Percentiles rank a stretch among this genome's conserved stretches.
phyloP scores from a whole-genome alignment of 2,888 invertebrate species.

The Nemotelus pantherinus region DNA sequence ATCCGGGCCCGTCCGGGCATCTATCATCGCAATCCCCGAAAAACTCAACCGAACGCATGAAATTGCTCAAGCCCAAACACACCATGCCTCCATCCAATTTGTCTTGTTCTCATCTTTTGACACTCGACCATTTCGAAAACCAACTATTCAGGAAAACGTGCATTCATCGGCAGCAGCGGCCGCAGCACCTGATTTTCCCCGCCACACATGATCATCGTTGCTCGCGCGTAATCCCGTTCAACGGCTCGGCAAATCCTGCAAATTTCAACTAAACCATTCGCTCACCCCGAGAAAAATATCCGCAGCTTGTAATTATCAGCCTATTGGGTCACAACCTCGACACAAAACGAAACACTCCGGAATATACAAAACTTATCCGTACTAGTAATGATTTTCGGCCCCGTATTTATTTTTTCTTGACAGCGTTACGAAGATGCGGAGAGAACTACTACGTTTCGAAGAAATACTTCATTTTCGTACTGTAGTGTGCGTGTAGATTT shows the following conservation, averaged over 20 bases:
- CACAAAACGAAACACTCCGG: neutral
- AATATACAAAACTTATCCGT: constrained; percentile 4
- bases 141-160: neutral
- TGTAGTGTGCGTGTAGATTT: constrained; percentile 7
- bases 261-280: constrained; percentile 1
- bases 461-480: constrained; percentile 8
- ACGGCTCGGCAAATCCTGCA: neutral
- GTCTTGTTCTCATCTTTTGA: no score
- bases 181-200: neutral
- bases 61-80: neutral
- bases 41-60: constrained; percentile 6
- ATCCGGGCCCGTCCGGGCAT: constrained; percentile 31
- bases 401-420: constrained; percentile 9
- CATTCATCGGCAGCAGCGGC: neutral
- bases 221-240: constrained; percentile 15
- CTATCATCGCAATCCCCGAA: neutral
- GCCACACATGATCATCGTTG: neutral
- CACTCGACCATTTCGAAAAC: neutral
- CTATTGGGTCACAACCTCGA: neutral
- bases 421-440: constrained; percentile 7
- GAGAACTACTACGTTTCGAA: constrained; percentile 36
- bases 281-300: constrained; percentile 15
- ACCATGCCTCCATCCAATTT: no score
- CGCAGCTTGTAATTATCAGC: neutral
- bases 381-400: constrained; percentile 7